Base-by-base conservation (phyloP, 2,113 vertebrate genomes). In the Pionites leucogaster region DNA sequence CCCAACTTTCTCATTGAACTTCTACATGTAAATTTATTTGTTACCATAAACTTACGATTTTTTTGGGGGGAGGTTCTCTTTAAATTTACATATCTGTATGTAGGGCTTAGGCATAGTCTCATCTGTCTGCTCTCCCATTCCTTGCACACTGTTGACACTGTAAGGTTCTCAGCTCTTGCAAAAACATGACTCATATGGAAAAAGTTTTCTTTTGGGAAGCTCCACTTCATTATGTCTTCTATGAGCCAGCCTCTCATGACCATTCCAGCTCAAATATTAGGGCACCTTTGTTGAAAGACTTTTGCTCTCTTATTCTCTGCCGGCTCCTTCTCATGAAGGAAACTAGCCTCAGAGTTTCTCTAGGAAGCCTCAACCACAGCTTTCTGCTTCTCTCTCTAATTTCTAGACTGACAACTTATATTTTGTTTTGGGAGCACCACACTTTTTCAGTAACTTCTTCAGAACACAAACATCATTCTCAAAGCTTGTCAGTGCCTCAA, bases 181-280 rank as follows among this genome's bases (percentile, higher is more conserved):
- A 50, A 68, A 88, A 19, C 33, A 28, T 92, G 82, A 93, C 82
- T 96, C 92, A 95, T 28, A 8, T 17, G 69, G 81, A 89, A 85
- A 65, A 92, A 19, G 47, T 65, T 76, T 79, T 82, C 70, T 89
- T 94, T 77, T 62, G 44, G 68, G 71, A 74, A 95, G 44, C 64
- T 93, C 55, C 1, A 4, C 62, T 82, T 86, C 4, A 1, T 89
- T 60, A 76, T 37, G 52, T 89, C 65, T 92, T 55, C 10, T 46
- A 13, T 33, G 67, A 95, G 47, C 64, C n/a, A 69, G 57, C 19
- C 47, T 81, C 31, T 78, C 55, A 78, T 93, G 91, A 46, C 47
- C 69, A 35, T 79, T 79, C 41, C 89, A 37, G 77, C 57, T 79
- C 44, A 65, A 91, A 78, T 13, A 70, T 22, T 82, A 86, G 60